These are phyloP conservation scores for Miltochrista miniata DNA, from an alignment of 2,888 invertebrate species.

Conservation along the genomic window DNA sequence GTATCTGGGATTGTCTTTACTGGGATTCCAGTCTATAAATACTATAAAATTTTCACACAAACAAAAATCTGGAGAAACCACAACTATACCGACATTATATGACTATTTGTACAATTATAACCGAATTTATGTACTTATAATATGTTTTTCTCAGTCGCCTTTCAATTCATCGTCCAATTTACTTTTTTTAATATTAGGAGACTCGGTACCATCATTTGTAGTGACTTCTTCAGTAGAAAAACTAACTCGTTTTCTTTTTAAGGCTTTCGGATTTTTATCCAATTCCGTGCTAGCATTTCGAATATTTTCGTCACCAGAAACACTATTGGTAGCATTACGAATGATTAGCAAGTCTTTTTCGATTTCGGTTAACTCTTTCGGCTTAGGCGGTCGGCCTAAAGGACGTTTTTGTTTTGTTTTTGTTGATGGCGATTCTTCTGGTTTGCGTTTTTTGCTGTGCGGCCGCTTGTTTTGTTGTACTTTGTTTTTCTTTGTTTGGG, in stretches of 20 bases:
- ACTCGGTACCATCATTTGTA: conserved; percentile 18
- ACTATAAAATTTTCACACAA: too few species aligned
- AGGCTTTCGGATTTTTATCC: conserved; percentile 45
- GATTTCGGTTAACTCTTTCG: conserved; percentile 67
- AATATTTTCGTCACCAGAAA: conserved; percentile 62
- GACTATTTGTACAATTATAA: too few species aligned
- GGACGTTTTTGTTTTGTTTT: conserved; percentile 55
- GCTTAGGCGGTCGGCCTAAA: conserved; percentile 57
- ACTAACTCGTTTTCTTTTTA: conserved; percentile 57
- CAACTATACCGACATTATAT: conserved; percentile 9
- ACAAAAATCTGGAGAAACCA: neutral
- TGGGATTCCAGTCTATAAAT: too few species aligned
- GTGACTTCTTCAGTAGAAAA: conserved; percentile 53
- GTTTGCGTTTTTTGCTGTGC: conserved; percentile 63
- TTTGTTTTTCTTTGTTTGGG: conserved; percentile 63
- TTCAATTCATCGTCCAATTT: conserved; percentile 28
- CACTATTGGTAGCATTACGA: conserved; percentile 61
- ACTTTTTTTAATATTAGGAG: conserved; percentile 28
- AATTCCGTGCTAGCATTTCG: conserved; percentile 45
- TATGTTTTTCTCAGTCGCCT: conserved; percentile 24
- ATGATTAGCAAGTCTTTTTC: conserved; percentile 75
- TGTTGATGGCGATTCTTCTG: conserved; percentile 57
- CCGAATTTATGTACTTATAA: neutral
- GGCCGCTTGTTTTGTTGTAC: conserved; percentile 47
- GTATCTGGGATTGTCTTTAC: too few species aligned